phyloP scores from a whole-genome alignment of 1,140 invertebrate species.

The Pantala flavescens region DNA sequence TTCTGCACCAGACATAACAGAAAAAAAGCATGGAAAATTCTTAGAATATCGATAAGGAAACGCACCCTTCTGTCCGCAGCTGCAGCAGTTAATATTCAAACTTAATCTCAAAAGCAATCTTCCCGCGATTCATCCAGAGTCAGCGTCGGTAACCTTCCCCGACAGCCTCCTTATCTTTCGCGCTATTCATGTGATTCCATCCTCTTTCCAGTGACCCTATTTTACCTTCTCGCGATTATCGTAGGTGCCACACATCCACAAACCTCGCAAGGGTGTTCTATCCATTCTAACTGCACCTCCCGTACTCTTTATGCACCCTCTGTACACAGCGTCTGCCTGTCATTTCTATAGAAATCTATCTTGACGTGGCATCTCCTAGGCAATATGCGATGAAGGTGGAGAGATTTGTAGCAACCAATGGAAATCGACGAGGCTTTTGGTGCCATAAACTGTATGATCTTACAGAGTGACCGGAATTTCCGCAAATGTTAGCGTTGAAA shows the following conservation, averaged over 20 bases:
- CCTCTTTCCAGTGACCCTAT: not conserved
- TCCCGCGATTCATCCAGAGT: too few relatives aligned
- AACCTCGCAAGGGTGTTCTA: not conserved
- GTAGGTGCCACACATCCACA: not conserved
- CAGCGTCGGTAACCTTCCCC: not conserved
- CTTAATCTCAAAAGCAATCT: too few relatives aligned
- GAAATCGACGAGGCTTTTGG: not conserved
- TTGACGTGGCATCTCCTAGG: not conserved
- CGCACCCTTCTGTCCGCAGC: too few relatives aligned
- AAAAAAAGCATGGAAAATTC: too few relatives aligned
- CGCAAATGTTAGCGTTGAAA: too few relatives aligned
- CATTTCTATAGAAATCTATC: not conserved
- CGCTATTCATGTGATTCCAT: not conserved
- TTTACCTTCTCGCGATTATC: not conserved
- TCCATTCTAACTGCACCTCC: not conserved
- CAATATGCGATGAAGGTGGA: not conserved
- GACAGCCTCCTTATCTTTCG: not conserved
- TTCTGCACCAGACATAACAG: too few relatives aligned
- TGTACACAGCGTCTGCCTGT: not conserved
- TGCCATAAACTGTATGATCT: too few relatives aligned
- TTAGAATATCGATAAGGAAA: too few relatives aligned
- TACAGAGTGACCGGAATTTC: too few relatives aligned
- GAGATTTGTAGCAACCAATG: not conserved
- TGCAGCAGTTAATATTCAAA: too few relatives aligned
- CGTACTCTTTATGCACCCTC: not conserved